Evolutionary conservation across 2,888 invertebrate species (phyloP), one percentile per base, ranked within the genome.

Genomic region (Calameuta filiformis): DNA sequence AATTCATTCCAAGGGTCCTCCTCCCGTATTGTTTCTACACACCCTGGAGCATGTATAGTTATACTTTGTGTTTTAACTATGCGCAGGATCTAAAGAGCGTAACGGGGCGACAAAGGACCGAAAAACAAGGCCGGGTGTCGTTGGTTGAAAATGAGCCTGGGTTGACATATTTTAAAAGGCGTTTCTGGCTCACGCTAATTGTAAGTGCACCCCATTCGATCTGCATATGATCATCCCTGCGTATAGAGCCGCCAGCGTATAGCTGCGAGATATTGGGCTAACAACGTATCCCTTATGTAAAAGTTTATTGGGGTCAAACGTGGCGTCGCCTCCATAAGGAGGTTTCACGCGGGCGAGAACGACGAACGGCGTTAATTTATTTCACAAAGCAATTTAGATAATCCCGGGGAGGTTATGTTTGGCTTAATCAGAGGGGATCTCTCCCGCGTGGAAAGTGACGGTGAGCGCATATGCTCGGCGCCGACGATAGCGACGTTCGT

Each of bases 321-420:
- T 56, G 56, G 56, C 56, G 56, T 9, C 23, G 56, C 23, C 23
- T 56, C 23, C 56, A 56, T 56, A 23, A 56, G 56, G 23, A 56
- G 56, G 23, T 56, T 56, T 56, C 56, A 1, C 56, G 23, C 56
- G 9, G 56, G 56, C 56, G 56, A 56, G 56, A 56, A 85, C 85
- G 85, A 86, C 83, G 88, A 86, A 85, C 82, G 81, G 86, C 87
- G 89, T 90, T 90, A 90, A 90, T 89, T 89, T 85, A 89, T 90
- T 89, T 90, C 90, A 87, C 88, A 86, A 86, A 87, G 86, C 89
- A 88, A 90, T 90, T 90, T 87, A 87, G 89, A 89, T 90, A 87
- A 90, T 89, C 89, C 87, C 84, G 83, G 80, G 84, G 83, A 86
- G 87, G 87, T 89, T 86, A 84, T 87, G 89, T 88, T 89, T 86